Percentiles rank a stretch among this genome's conserved stretches.
Conservation (phyloP, 1,140 invertebrate species). For the Brachionus calyciflorus region DNA sequence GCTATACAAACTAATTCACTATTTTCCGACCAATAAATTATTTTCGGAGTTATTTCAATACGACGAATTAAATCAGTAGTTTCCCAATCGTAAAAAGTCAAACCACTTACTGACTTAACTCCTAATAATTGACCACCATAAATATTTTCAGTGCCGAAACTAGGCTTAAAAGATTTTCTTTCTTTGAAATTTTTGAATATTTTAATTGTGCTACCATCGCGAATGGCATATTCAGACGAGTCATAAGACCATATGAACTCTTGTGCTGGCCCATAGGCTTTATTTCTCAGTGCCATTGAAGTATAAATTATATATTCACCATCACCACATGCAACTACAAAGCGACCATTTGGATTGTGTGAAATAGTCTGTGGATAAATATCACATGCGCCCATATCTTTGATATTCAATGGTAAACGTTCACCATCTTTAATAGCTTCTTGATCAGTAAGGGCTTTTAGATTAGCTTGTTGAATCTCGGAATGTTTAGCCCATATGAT, state of each 20-base stretch:
- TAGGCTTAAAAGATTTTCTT: conserved; percentile 86
- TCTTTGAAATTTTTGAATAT: conserved; percentile 99
- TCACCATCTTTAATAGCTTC: conserved; percentile 77
- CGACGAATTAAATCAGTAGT: conserved; percentile 81
- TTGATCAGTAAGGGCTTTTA: conserved; percentile 65
- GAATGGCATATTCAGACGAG: conserved; percentile 85
- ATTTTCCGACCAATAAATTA: conserved; percentile 89
- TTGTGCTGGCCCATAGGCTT: conserved; percentile 93
- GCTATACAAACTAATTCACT: conserved; percentile 88
- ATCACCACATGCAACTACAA: conserved; percentile 97
- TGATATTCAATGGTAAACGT: conserved; percentile 82
- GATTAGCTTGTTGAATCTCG: conserved; percentile 94
- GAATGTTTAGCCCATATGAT: conserved; percentile 98
- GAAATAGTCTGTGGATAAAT: conserved; percentile 97
- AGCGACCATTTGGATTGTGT: conserved; percentile 95
- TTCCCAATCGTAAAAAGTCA: conserved; percentile 98
- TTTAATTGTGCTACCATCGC: conserved; percentile 85
- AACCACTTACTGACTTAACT: conserved; percentile 83
- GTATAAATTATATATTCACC: conserved; percentile 99
- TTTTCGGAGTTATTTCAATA: conserved; percentile 90
- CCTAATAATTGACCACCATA: conserved; percentile 91
- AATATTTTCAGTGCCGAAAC: conserved; percentile 91
- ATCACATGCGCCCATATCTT: conserved; percentile 99
- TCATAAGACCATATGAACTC: conserved; percentile 99
- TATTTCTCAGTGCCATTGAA: conserved; percentile 95